Evolutionary conservation across 2,113 vertebrate species (phyloP).

Genomic region (Turdus rufiventris): DNA sequence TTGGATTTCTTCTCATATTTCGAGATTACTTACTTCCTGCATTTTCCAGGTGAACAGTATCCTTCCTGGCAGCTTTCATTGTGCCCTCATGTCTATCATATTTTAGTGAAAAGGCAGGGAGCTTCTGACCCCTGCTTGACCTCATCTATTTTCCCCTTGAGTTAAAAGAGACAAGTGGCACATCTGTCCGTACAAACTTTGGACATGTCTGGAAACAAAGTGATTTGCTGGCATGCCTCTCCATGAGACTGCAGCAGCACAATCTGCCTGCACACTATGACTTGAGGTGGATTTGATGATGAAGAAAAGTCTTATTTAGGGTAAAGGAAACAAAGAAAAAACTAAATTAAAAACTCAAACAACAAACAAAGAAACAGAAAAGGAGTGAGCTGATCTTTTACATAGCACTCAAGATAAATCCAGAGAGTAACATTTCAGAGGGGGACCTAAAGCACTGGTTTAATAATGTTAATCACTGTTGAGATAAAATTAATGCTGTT

Average conservation of each 20-base stretch:
- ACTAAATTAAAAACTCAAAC: not conserved
- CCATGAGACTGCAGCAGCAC: not conserved
- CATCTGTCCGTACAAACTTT: not conserved
- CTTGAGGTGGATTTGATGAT: not conserved
- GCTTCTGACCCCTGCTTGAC: not conserved
- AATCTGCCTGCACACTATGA: fast-evolving
- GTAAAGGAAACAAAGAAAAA: not conserved
- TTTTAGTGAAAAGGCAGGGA: not conserved
- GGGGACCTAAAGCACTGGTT: not conserved
- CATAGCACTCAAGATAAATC: not conserved
- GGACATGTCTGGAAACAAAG: not conserved
- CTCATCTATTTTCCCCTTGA: not conserved
- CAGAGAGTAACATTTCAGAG: not conserved
- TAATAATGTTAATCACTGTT: not conserved
- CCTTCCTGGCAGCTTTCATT: not conserved
- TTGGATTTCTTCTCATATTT: not conserved
- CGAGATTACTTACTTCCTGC: not conserved
- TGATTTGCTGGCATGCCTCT: not conserved
- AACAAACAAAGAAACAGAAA: not conserved
- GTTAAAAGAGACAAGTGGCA: not conserved
- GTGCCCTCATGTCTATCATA: not conserved
- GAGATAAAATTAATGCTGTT: not conserved
- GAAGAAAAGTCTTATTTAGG: not conserved
- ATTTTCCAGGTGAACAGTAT: not conserved
- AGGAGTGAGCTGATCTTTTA: not conserved